phyloP scores from a whole-genome alignment of 2,797 vertebrate genomes.

The Saxicola maurus region DNA sequence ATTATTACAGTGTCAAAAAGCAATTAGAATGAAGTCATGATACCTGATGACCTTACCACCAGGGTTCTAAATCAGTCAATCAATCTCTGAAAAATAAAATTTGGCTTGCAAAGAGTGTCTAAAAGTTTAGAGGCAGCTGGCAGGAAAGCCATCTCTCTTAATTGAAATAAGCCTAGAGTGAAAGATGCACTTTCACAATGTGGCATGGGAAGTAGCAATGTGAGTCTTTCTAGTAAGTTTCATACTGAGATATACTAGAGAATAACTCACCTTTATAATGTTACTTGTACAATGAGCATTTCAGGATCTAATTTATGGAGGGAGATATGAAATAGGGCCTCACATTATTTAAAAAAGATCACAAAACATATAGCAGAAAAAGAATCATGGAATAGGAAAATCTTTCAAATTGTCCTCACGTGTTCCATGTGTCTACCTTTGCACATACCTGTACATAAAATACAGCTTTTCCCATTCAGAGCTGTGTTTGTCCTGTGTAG shows the following conservation, averaged over 20 bases:
- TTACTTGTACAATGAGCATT: neutral
- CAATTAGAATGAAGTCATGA: neutral
- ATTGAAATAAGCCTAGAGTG: neutral
- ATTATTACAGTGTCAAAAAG: neutral
- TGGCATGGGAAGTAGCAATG: neutral
- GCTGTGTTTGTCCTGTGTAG: neutral
- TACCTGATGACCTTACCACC: neutral
- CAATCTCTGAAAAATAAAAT: neutral
- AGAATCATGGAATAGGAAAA: neutral
- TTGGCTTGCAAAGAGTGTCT: neutral
- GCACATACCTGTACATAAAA: neutral
- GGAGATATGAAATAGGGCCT: neutral
- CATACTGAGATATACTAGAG: neutral
- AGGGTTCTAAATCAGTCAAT: neutral
- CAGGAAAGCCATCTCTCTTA: neutral
- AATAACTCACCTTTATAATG: neutral
- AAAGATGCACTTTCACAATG: neutral
- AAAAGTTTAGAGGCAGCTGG: neutral
- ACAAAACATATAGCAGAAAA: neutral
- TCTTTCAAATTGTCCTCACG: neutral
- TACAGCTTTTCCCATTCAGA: neutral
- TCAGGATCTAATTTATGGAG: neutral
- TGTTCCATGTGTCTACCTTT: neutral
- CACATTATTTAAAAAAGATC: neutral
- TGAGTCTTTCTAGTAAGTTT: neutral